These are phyloP conservation scores for Labia minor DNA, from an alignment of 2,888 invertebrate genomes.

Conservation along the genomic window DNA sequence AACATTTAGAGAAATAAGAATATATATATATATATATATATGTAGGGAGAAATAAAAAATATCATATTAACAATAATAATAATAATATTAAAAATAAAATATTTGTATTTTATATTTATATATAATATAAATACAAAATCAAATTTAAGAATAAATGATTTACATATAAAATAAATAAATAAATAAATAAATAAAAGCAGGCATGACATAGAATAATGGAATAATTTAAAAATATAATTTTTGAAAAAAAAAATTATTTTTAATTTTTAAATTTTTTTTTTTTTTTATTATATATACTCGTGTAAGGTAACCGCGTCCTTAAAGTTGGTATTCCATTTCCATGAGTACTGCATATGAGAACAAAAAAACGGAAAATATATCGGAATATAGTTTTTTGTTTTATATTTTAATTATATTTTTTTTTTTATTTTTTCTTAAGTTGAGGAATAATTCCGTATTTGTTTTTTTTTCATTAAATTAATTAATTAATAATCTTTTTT, in stretches of 20 bases:
- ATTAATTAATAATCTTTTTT: too few species aligned
- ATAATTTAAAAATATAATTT: neutral
- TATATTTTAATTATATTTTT: neutral
- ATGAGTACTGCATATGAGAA: conserved; percentile 58
- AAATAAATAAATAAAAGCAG: neutral
- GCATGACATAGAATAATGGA: conserved; percentile 3
- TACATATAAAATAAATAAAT: too few species aligned
- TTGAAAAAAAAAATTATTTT: too few species aligned
- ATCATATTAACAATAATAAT: conserved; percentile 15
- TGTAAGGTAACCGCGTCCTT: conserved; percentile 86
- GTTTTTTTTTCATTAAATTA: too few species aligned
- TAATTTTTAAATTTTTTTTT: conserved; percentile 8
- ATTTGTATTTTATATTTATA: too few species aligned
- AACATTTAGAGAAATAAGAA: conserved; percentile 21
- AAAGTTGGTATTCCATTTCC: conserved; percentile 96
- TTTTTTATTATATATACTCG: conserved; percentile 45
- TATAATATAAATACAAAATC: too few species aligned
- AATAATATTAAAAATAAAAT: too few species aligned
- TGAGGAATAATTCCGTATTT: too few species aligned
- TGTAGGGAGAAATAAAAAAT: conserved; percentile 19
- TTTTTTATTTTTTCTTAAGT: too few species aligned
- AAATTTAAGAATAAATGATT: too few species aligned
- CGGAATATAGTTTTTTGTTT: neutral
- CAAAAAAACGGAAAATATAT: neutral
- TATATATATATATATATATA: conserved; percentile 19